A percentile compares a stretch with the other conserved stretches of the same genome.
These are phyloP conservation scores for Luperina testacea DNA, from an alignment of 2,888 invertebrate genomes.

Conservation along the genomic window DNA sequence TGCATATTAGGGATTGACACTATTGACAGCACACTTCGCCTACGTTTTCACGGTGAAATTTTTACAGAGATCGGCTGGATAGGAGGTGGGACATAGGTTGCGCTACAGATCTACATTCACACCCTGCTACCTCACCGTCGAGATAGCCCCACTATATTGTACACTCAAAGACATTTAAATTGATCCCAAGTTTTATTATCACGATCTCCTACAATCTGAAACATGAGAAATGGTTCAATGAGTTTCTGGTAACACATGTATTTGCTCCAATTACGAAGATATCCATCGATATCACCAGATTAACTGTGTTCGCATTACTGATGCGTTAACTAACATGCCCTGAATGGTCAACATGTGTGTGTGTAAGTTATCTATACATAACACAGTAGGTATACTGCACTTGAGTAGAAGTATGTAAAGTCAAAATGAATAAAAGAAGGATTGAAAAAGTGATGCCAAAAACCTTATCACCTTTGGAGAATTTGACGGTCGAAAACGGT, in stretches of 20 bases:
- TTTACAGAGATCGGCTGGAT: too few relatives aligned
- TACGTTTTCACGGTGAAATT: too few relatives aligned
- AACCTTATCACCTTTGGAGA: too few relatives aligned
- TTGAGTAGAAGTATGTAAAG: background rate
- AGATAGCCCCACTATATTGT: background rate
- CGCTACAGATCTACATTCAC: background rate
- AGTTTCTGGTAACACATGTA: constrained; percentile 6
- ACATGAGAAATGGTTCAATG: background rate
- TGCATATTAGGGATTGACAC: too few relatives aligned
- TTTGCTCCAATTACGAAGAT: constrained; percentile 60
- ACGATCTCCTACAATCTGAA: background rate
- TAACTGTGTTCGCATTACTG: constrained; percentile 65
- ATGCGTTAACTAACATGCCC: constrained; percentile 67
- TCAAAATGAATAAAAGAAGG: background rate
- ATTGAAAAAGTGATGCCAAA: background rate
- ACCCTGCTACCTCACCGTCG: background rate
- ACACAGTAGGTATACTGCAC: constrained; percentile 2
- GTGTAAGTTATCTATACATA: constrained; percentile 49
- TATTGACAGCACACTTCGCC: too few relatives aligned
- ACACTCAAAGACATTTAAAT: background rate
- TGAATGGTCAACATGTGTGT: constrained; percentile 56
- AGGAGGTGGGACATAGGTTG: background rate
- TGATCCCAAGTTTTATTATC: background rate
- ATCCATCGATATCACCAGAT: constrained; percentile 68
- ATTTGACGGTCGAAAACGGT: background rate